Evolutionary conservation across 2,888 invertebrate genomes (phyloP), one percentile per base, ranked within the genome.

Genomic region (Lamellibrachia satsuma): DNA sequence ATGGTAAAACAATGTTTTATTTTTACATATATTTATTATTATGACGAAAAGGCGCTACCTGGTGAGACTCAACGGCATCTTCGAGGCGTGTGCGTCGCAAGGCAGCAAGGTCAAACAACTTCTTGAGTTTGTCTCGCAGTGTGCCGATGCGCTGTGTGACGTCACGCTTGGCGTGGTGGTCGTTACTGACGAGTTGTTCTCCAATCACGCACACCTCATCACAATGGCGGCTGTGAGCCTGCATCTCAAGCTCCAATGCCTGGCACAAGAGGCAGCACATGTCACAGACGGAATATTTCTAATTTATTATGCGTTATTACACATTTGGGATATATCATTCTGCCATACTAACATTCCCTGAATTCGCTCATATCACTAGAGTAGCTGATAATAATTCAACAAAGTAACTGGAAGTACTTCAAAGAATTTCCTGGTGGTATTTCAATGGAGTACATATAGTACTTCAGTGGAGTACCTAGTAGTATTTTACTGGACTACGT

Each of bases 31-130:
- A 1, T 75, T 22, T 6, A n/a, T 75, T 22, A 2, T 6, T n/a
- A 75, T 75, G 3, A 75, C n/a, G 75, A 75, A 75, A 55, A 55
- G 9, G 55, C 55, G 55, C 55, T 95, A 98, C 97, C 97, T 99
- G 99, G 95, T 98, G 99, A 0, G 99, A 99, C 96, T 99, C 99
- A 4, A 98, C 98, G 0, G 98, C 98, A 96, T 98, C 98, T 95
- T 98, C 98, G 52, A 99, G 96, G 95, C 98, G 98, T 0, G 95
- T 95, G 90, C 95, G 95, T 91, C 96, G 93, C 60, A 94, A 93
- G 0, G 98, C 98, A 0, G 98, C 98, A 39, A 99, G 97, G 93
- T 98, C 98, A 57, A 98, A 97, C n/a, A 99, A 97, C n/a, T 98
- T 97, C 93, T 98, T 98, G 99, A 99, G 99, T 95, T 98, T 98